A percentile compares a stretch with the other conserved stretches of the same genome.
phyloP scores from a whole-genome alignment of 1,140 invertebrate species.

The Drosophila tsacasi region DNA sequence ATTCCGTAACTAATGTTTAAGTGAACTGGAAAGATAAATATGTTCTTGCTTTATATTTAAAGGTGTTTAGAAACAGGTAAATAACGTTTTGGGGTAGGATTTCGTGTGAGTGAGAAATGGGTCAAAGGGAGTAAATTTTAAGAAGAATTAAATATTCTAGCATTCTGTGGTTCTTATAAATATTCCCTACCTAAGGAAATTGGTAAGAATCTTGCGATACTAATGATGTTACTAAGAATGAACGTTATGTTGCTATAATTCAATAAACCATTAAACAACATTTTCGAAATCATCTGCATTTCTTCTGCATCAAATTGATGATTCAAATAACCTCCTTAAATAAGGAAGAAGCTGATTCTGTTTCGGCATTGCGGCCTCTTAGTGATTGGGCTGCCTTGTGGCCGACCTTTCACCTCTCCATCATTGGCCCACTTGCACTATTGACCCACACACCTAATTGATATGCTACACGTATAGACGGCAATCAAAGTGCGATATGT shows the following conservation, averaged over 20 bases:
- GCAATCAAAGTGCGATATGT: constrained; percentile 57
- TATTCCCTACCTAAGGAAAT: too few relatives aligned
- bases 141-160: too few relatives aligned
- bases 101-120: not conserved
- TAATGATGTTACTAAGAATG: too few relatives aligned
- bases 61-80: not conserved
- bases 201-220: too few relatives aligned
- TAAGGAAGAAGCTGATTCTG: constrained; percentile 10
- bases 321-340: constrained; percentile 19
- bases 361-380: constrained; percentile 13
- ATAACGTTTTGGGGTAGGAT: not conserved
- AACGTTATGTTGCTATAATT: too few relatives aligned
- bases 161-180: too few relatives aligned
- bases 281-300: not conserved
- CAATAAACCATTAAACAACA: not conserved
- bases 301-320: not conserved
- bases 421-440: constrained; percentile 61
- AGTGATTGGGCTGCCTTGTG: constrained; percentile 9
- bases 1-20: constrained; percentile 11
- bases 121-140: too few relatives aligned
- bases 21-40: constrained; percentile 8
- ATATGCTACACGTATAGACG: constrained; percentile 64
- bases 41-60: not conserved
- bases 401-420: constrained; percentile 24
- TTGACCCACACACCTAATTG: constrained; percentile 76